Evolutionary conservation across 1,140 invertebrate species (phyloP), one percentile per base, ranked within the genome.

Genomic region (Diachasmimorpha longicaudata): DNA sequence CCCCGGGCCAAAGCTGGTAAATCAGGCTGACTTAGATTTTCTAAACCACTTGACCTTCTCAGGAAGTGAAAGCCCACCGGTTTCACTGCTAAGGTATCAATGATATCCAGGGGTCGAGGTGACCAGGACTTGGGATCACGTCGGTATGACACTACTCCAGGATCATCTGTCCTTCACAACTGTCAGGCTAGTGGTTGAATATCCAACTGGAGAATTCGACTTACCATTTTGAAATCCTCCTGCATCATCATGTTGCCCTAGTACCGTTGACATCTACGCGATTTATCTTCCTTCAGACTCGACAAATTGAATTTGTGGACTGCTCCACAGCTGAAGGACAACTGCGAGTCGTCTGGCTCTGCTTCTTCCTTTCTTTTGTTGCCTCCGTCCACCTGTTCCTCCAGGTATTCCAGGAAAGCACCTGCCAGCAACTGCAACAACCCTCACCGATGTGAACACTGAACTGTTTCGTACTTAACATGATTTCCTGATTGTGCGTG

Each of bases 201-300:
- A 25, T 31, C 21, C 14, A 63, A 63, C 58, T 63, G 58, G 58
- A 31, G 44, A 42, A 72, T 77, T 68, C 44, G n/a, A 68, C 52
- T 37, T 42, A 69, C 58, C 8, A 55, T 19, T n/a, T 55, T 21
- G 1, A 13, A 4, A 8, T 16, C 71, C 58, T 52, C 8, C 76
- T 44, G 0, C 63, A 37, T 75, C 70, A 73, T 46, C 73, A 79
- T 86, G 78, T 63, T 77, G 75, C 42, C 86, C 86, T 87, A 82
- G 79, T 88, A 87, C 83, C 81, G 82, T 86, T 88, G 87, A 88
- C 87, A 87, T 88, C 87, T 86, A 81, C 80, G 83, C 87, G 86
- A 87, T 87, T 88, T 88, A 86, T 88, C 86, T 88, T 87, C 85
- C 85, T 86, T 83, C 83, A 85, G 81, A 80, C 84, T 72, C 72